phyloP scores from a whole-genome alignment of 2,797 vertebrate species.

The Anguilla marmorata region DNA sequence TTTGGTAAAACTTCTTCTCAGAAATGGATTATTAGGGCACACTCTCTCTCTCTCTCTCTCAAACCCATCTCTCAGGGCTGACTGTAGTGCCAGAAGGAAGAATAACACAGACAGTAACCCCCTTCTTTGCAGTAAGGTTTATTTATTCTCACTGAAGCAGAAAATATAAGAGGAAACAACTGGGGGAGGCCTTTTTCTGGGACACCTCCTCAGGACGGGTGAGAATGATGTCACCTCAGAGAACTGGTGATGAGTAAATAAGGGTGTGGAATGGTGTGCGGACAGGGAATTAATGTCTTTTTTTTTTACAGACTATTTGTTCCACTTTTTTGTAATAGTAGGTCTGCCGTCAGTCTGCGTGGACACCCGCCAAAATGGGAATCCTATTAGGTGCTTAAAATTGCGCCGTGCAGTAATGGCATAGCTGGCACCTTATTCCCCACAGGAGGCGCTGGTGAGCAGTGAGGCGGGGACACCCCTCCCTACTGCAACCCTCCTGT shows the following conservation, averaged over 20 bases:
- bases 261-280: background rate
- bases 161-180: slow-evolving; percentile 10
- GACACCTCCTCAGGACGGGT: background rate
- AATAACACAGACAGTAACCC: background rate
- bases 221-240: background rate
- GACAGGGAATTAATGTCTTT: background rate
- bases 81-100: background rate
- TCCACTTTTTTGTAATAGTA: background rate
- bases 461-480: background rate
- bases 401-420: background rate
- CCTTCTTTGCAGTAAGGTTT: background rate
- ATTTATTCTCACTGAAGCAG: slow-evolving; percentile 13
- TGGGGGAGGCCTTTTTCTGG: slow-evolving; percentile 9
- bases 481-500: background rate
- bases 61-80: background rate
- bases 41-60: background rate
- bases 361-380: background rate
- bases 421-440: background rate
- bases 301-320: background rate
- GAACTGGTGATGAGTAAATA: background rate
- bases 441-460: background rate
- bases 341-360: background rate
- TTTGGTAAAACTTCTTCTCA: background rate
- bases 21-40: background rate
- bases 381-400: background rate